phyloP scores from a whole-genome alignment of 2,797 vertebrate species.

The Gorsachius magnificus region DNA sequence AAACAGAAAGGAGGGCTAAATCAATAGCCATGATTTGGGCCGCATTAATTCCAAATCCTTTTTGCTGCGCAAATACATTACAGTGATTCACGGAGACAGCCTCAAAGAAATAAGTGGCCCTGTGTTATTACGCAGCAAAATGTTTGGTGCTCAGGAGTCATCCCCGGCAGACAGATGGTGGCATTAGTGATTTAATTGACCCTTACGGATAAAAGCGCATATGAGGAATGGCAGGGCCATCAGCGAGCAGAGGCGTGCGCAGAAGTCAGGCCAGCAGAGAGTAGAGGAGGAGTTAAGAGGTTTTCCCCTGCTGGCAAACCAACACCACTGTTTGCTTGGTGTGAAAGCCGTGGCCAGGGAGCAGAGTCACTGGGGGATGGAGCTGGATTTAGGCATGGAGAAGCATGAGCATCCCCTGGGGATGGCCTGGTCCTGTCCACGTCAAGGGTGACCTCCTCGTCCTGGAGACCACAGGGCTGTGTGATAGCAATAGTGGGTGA shows the following conservation, averaged over 20 bases:
- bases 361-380: background rate
- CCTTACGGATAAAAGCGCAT: background rate
- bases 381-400: background rate
- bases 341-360: background rate
- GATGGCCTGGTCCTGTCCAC: background rate
- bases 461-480: accelerated
- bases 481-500: background rate
- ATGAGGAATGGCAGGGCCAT: background rate
- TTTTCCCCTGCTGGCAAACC: background rate
- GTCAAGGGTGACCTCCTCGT: background rate
- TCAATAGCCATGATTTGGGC: background rate
- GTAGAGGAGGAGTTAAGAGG: background rate
- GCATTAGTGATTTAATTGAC: slow-evolving; percentile 31
- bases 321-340: background rate
- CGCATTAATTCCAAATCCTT: background rate
- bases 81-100: background rate
- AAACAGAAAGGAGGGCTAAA: background rate
- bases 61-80: background rate
- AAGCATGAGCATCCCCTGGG: background rate
- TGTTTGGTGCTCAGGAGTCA: background rate
- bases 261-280: background rate
- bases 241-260: background rate
- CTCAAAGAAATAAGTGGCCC: background rate
- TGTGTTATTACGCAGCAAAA: background rate
- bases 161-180: background rate